phyloP scores from a whole-genome alignment of 1,140 invertebrate species.

The Sminthurinus signatus region DNA sequence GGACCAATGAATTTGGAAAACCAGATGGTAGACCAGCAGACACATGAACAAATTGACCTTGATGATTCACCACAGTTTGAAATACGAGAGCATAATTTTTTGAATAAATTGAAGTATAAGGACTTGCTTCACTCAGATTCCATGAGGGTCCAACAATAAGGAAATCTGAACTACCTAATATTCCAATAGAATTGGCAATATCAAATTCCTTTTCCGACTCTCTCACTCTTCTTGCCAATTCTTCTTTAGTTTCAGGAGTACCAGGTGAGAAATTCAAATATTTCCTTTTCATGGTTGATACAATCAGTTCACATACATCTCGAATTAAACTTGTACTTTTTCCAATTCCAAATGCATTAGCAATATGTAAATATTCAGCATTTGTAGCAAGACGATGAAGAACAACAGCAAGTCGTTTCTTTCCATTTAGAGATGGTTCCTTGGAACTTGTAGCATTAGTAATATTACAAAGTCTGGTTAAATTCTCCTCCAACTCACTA shows the following conservation, averaged over 20 bases:
- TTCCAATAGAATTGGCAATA: constrained; percentile 24
- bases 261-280: constrained; percentile 19
- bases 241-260: neutral
- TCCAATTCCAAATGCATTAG: constrained; percentile 32
- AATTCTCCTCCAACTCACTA: constrained; percentile 23
- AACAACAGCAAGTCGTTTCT: constrained; percentile 32
- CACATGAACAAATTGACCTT: constrained; percentile 17
- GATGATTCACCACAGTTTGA: constrained; percentile 28
- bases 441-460: constrained; percentile 21
- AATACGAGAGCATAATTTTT: constrained; percentile 22
- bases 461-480: too few species aligned
- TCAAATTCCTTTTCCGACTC: constrained; percentile 8
- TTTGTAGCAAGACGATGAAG: constrained; percentile 30
- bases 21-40: constrained; percentile 8
- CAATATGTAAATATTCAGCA: constrained; percentile 26
- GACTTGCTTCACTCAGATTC: constrained; percentile 15
- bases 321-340: constrained; percentile 27
- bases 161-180: constrained; percentile 24
- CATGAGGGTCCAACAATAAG: constrained; percentile 22
- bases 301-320: constrained; percentile 34
- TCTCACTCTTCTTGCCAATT: neutral
- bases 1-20: constrained; percentile 8
- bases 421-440: constrained; percentile 26
- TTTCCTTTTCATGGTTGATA: constrained; percentile 21
- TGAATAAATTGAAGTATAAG: constrained; percentile 15